phyloP scores from a whole-genome alignment of 2,888 invertebrate species.

The Drosophila sordidula region DNA sequence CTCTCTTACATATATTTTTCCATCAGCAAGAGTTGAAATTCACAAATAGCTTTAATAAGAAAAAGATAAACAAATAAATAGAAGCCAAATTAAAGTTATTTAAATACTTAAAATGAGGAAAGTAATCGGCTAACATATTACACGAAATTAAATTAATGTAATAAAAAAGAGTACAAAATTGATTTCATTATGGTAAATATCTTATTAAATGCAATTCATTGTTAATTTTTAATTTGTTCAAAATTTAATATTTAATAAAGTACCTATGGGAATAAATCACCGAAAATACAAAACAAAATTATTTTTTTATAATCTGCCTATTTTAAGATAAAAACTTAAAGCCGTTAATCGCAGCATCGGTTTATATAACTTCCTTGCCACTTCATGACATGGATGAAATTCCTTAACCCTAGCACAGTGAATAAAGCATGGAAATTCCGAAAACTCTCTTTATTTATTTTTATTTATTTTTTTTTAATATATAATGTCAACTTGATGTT shows the following conservation, averaged over 20 bases:
- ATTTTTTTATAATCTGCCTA: neutral
- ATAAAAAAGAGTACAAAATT: neutral
- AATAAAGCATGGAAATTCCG: neutral
- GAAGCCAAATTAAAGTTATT: neutral
- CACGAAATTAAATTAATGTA: no score
- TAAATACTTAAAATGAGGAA: neutral
- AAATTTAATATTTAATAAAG: no score
- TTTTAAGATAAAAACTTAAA: neutral
- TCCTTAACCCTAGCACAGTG: neutral
- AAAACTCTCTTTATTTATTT: neutral
- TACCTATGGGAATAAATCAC: neutral
- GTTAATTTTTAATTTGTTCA: no score
- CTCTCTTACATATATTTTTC: neutral
- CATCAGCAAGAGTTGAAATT: neutral
- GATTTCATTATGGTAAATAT: neutral
- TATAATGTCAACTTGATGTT: slow-evolving; percentile 8
- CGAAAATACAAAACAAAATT: neutral
- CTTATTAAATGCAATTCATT: neutral
- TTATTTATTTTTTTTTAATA: slow-evolving; percentile 22
- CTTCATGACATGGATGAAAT: neutral
- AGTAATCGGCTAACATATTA: no score
- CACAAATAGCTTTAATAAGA: neutral
- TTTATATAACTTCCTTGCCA: neutral
- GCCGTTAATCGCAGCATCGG: neutral
- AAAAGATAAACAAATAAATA: neutral